Evolutionary conservation across 2,113 vertebrate genomes (phyloP).

Genomic region (Rhea pennata): DNA sequence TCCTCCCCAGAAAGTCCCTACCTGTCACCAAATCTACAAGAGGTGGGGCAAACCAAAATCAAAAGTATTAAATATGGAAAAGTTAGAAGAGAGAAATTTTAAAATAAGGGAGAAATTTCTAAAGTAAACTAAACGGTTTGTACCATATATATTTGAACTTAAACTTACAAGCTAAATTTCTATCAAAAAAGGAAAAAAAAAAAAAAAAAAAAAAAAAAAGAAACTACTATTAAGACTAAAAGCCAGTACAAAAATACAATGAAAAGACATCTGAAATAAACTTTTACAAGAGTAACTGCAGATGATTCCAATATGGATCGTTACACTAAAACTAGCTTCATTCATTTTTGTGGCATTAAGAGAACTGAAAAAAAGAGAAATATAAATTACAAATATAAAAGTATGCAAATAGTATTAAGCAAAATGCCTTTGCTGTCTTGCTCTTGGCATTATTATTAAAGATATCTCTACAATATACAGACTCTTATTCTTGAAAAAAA

Average conservation of each 20-base stretch:
- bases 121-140: not conserved
- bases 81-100: not conserved
- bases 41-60: not conserved
- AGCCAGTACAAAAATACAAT: not conserved
- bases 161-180: not conserved
- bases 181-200: not conserved
- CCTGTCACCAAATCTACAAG: not conserved
- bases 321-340: not conserved
- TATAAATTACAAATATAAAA: not conserved
- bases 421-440: not conserved
- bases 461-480: not conserved
- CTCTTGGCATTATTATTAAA: not conserved
- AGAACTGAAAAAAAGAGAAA: not conserved
- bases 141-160: not conserved
- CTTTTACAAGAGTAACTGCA: not conserved
- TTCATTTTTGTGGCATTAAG: not conserved
- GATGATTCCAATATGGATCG: not conserved
- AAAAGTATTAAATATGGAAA: not conserved
- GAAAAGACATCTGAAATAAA: not conserved
- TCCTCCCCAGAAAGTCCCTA: not conserved
- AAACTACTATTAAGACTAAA: not conserved
- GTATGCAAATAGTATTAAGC: not conserved
- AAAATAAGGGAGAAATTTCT: not conserved
- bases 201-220: not conserved
- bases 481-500: slow-evolving; percentile 11